Evolutionary conservation across 2,797 vertebrate genomes (phyloP).

Genomic region (Propithecus perrieri): DNA sequence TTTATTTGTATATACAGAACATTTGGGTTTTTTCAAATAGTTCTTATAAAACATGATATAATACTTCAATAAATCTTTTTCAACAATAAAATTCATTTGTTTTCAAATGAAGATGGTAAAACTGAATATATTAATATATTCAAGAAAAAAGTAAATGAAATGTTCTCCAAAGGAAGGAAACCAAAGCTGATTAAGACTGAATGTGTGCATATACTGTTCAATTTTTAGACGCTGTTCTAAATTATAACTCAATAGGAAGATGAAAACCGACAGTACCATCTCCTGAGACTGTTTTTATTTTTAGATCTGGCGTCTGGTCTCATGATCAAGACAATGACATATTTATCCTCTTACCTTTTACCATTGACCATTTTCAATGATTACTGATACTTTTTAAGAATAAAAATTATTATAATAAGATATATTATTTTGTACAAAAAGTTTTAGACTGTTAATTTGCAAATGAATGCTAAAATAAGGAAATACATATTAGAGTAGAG

Average conservation of each 20-base stretch:
- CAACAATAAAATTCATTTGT: slow-evolving; percentile 7
- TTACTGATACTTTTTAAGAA: neutral
- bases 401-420: neutral
- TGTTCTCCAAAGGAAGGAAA: neutral
- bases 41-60: slow-evolving; percentile 26
- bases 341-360: neutral
- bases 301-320: slow-evolving; percentile 31
- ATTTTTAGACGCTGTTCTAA: neutral
- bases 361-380: neutral
- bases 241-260: neutral
- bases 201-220: neutral
- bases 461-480: neutral
- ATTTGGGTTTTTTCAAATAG: neutral
- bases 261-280: neutral
- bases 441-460: neutral
- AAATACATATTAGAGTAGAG: neutral
- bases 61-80: slow-evolving; percentile 23
- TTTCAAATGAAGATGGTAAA: slow-evolving; percentile 29
- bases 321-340: neutral
- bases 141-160: slow-evolving; percentile 30
- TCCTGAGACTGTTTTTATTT: slow-evolving; percentile 9
- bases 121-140: neutral
- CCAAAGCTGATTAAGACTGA: neutral
- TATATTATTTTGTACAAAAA: neutral
- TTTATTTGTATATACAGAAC: slow-evolving; percentile 29